Base-by-base conservation (phyloP, 2,888 invertebrate genomes). In the Pachymerium ferrugineum region DNA sequence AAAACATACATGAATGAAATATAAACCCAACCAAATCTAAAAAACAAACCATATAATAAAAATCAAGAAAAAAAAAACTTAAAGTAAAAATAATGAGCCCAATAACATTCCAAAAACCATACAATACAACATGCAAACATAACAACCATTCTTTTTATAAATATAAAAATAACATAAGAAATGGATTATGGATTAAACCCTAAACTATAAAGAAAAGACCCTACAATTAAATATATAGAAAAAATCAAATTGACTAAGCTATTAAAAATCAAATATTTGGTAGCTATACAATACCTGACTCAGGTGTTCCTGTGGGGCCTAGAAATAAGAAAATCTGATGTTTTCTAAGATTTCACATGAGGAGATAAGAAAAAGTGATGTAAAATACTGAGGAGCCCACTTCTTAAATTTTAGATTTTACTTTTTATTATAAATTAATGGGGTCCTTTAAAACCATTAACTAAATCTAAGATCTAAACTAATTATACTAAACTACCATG, bases 241-340 rank as follows among this genome's bases (percentile, higher is more conserved):
- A 38, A 54, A 54, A 54, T 54, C 5, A 54, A 54, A 10, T 16
- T 28, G 12, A 62, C 62, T 62, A 62, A 62, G 62, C 62, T 62
- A 62, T n/a, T n/a, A 12, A 28, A 47, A 62, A 62, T 28, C 62
- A 62, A 62, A 62, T 5, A 71, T 22, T 33, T 33, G 35, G 35
- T 71, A 29, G 30, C 33, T 69, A 62, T 71, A 71, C 71, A 35
- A 19, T 71, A 72, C 72, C 72, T 72, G 72, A 42, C 72, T 28
- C 33, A 19, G 72, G 54, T 31, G 47, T 22, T 72, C 72, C 72
- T 30, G 72, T 47, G 72, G 47, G 47, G 47, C 47, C 72, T 72
- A 72, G 54, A 72, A 72, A 72, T 54, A 54, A 72, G 54, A 54
- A 72, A 72, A 72, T 22, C 72, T 72, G 54, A 72, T 72, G 38